phyloP scores from a whole-genome alignment of 2,113 vertebrate species.

The Pelodiscus sinensis region DNA sequence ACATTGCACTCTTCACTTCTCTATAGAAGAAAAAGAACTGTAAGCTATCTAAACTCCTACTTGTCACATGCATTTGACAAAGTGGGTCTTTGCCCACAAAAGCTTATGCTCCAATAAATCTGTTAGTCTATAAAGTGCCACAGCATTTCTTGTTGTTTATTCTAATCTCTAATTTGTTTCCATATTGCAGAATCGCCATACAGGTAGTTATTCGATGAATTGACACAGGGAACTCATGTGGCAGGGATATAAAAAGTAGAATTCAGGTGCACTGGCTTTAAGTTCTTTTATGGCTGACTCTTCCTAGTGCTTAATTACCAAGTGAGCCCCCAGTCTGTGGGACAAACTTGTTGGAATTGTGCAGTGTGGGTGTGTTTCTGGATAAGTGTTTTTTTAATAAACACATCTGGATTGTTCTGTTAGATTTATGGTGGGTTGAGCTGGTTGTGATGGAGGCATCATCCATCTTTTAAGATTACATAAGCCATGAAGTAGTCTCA shows the following conservation, averaged over 20 bases:
- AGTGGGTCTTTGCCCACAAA: too few species aligned
- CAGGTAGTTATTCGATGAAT: not conserved
- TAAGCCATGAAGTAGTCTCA: not conserved
- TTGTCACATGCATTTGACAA: too few species aligned
- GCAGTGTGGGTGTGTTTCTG: rapidly evolving
- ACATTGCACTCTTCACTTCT: too few species aligned
- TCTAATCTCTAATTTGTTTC: too few species aligned
- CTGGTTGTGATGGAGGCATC: not conserved
- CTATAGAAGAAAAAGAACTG: too few species aligned
- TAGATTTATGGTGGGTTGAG: not conserved
- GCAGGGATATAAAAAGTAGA: not conserved
- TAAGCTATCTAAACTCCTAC: too few species aligned
- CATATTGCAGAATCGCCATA: not conserved
- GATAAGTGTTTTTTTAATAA: too few species aligned
- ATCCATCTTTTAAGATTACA: not conserved
- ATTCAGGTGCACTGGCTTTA: not conserved
- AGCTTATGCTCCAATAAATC: too few species aligned
- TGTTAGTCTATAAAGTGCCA: too few species aligned
- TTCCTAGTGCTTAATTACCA: rapidly evolving
- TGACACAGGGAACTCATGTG: not conserved
- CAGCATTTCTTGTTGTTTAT: too few species aligned
- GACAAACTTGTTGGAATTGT: not conserved
- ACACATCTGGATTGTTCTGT: not conserved
- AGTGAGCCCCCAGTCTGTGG: not conserved
- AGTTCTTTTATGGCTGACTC: not conserved